Base-by-base conservation (phyloP, 2,888 invertebrate species). In the Smittia sp. region DNA sequence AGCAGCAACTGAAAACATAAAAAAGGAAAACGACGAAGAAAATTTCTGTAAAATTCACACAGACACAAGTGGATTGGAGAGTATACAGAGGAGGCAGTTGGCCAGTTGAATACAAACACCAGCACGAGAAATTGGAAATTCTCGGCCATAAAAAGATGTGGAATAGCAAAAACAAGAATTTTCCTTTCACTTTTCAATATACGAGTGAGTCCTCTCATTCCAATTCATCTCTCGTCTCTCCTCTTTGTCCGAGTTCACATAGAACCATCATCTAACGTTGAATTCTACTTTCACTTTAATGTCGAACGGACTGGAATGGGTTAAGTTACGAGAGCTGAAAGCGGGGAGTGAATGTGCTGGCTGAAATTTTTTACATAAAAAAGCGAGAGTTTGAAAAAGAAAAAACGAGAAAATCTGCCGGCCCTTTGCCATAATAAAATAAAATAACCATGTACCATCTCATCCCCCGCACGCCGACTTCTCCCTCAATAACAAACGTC, bases 141-240 rank as follows among this genome's bases (percentile, higher is more conserved):
- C 54, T 72, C 58, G 18, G 62, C 58, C 72, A 54, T 58, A 58
- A 72, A 72, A 72, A 72, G 69, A 69, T 69, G 54, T 32, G 52
- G 27, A 54, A 54, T 54, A 54, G 27, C 69, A 54, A 54, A 24
- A 54, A 41, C 54, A 54, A 69, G 58, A 62, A 62, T 39, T 41
- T 39, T 62, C 62, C 58, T 72, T 72, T 72, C 72, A 62, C 72
- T 72, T 72, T 72, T 72, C 72, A 72, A 72, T 72, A 72, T 32
- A 52, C 54, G 25, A 69, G 4, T 54, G 6, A 38, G 38, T 18
- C 38, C 32, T 38, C 39, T 62, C 63, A 63, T 27, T 63, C 63
- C 25, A 27, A 63, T 27, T 63, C 63, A 22, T 1, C 27, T 63
- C 22, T 22, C 27, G n/a, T 63, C n/a, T 63, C 63, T 25, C 63